phyloP scores from a whole-genome alignment of 2,113 vertebrate species.

The Ptilorrhoa leucosticta region DNA sequence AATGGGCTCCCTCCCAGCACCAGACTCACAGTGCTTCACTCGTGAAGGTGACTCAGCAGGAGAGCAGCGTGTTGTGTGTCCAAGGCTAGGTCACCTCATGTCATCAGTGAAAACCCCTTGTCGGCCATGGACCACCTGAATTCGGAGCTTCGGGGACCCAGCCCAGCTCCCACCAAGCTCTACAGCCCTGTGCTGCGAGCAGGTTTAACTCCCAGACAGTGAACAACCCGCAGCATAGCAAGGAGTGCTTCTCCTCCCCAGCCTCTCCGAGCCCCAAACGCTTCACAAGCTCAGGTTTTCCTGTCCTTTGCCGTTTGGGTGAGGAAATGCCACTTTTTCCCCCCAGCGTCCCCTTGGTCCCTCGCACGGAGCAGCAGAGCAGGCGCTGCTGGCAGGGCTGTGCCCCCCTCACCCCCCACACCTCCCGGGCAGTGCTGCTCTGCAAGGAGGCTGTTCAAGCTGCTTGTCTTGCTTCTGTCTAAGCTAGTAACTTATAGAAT shows the following conservation, averaged over 20 bases:
- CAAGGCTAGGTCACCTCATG: background rate
- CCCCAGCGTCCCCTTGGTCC: too few relatives aligned
- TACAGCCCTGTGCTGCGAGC: fast-evolving
- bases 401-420: background rate
- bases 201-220: background rate
- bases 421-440: background rate
- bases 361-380: fast-evolving
- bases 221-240: background rate
- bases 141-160: background rate
- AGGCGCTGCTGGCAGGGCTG: too few relatives aligned
- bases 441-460: background rate
- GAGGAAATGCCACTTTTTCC: background rate
- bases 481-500: background rate
- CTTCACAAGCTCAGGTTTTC: background rate
- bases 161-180: background rate
- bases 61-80: background rate
- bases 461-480: background rate
- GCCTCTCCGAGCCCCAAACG: fast-evolving
- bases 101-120: background rate
- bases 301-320: background rate
- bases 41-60: background rate
- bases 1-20: background rate
- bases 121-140: background rate
- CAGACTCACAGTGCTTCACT: background rate
- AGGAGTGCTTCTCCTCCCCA: background rate